These are phyloP conservation scores for Pyrgus malvae DNA, from an alignment of 2,888 invertebrate species.

Conservation along the genomic window DNA sequence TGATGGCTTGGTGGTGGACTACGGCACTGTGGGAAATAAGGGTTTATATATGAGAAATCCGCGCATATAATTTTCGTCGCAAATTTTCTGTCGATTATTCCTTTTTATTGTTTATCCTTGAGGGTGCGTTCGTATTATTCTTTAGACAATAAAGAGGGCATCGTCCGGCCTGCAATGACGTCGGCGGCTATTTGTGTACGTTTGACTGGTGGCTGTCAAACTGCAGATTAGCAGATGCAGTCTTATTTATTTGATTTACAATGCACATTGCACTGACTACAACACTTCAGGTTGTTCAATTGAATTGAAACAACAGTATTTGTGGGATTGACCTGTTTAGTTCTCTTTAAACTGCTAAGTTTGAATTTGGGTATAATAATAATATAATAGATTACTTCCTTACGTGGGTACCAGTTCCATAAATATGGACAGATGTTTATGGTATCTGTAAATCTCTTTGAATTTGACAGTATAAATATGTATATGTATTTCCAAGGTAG, in stretches of 20 bases:
- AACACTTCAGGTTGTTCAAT: constrained; percentile 35
- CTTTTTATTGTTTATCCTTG: not conserved
- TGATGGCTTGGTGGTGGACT: too few species aligned
- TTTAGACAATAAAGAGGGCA: constrained; percentile 50
- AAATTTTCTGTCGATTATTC: not conserved
- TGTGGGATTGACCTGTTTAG: constrained; percentile 44
- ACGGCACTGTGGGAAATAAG: too few species aligned
- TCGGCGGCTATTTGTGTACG: constrained; percentile 60
- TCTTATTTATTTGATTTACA: constrained; percentile 48
- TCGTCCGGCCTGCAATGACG: constrained; percentile 59
- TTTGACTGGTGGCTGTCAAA: constrained; percentile 64
- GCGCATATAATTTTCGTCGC: too few species aligned
- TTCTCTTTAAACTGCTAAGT: constrained; percentile 3
- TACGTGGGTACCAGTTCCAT: too few species aligned
- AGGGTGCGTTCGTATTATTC: not conserved
- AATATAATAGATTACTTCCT: not conserved
- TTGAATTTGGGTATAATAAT: not conserved
- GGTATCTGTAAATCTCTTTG: too few species aligned
- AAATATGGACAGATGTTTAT: too few species aligned
- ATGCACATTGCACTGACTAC: constrained; percentile 31
- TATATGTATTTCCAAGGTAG: too few species aligned
- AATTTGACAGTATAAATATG: too few species aligned
- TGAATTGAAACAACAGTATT: constrained; percentile 26
- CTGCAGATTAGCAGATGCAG: constrained; percentile 56
- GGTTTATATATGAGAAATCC: too few species aligned